phyloP scores from a whole-genome alignment of 1,140 invertebrate genomes.

The Agrypnia vestita region DNA sequence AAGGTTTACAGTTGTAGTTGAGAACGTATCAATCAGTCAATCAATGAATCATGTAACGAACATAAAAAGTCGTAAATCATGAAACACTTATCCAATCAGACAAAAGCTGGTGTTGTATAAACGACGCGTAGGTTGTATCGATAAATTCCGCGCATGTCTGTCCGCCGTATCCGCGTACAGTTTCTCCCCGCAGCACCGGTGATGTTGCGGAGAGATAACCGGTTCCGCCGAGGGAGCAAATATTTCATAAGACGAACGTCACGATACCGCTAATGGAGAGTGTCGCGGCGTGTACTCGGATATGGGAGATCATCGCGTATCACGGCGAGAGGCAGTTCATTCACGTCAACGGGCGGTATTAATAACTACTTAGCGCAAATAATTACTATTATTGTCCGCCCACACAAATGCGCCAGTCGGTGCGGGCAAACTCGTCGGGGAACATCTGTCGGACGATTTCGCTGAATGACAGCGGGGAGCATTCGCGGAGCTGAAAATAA shows the following conservation, averaged over 20 bases:
- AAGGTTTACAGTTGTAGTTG: background rate
- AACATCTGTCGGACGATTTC: constrained; percentile 22
- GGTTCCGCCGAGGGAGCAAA: constrained; percentile 38
- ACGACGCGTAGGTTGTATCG: constrained; percentile 19
- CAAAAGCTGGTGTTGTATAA: background rate
- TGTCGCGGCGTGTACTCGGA: constrained; percentile 9
- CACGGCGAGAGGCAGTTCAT: constrained; percentile 34
- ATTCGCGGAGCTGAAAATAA: background rate
- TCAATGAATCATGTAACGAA: constrained; percentile 1
- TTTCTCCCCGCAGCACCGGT: no score
- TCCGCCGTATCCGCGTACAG: background rate
- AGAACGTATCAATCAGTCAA: constrained; percentile 2
- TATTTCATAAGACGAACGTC: constrained; percentile 46
- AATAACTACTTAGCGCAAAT: constrained; percentile 32
- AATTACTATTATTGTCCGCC: constrained; percentile 9
- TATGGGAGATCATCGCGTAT: background rate
- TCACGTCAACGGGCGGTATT: constrained; percentile 27
- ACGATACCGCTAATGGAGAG: constrained; percentile 49
- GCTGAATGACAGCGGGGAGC: constrained; percentile 25
- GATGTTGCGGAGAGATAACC: constrained; percentile 7
- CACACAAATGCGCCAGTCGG: constrained; percentile 14
- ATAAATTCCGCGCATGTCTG: constrained; percentile 21
- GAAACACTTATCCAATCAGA: constrained; percentile 10
- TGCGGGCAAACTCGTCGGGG: background rate
- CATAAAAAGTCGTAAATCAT: constrained; percentile 7